Evolutionary conservation across 2,113 vertebrate species (phyloP), one percentile per base, ranked within the genome.

Genomic region (Mustela lutreola): DNA sequence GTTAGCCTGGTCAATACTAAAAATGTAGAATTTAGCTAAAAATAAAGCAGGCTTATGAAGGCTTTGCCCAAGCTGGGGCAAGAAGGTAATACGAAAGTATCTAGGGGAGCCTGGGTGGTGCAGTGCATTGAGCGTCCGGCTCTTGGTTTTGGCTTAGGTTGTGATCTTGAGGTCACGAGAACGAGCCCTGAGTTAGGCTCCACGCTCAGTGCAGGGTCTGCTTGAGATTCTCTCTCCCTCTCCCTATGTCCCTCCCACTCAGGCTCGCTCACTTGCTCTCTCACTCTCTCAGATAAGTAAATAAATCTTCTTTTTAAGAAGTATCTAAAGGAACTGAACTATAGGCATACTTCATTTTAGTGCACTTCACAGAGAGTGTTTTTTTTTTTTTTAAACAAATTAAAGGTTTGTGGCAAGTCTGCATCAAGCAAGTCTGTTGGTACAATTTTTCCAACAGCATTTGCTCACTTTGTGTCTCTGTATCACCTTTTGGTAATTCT

Each of bases 1-100:
- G 26, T 78, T 50, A 60, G 22, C 39, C 26, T 58, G 31, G 92
- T 70, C 45, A 88, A 75, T 56, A 88, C 28, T 73, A 19, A 56
- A 79, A 95, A 95, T 58, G 48, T 1, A 73, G n/a, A 92, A 94
- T 53, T n/a, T 71, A 63, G 36, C 28, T 91, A 89, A 92, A 96
- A 96, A 33, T 36, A 82, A 96, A 85, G 56, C 10, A 58, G 56
- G 11, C 70, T 85, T 86, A 56, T 78, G 42, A 39, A 75, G 36
- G 15, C 1, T 91, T 85, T 60, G 53, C 78, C 71, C 56, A 90
- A 89, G 31, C 50, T 53, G 81, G 19, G 45, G 19, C 22, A 92
- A 16, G 22, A 80, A 96, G 16, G 22, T 53, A 83, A 82, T 56
- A 94, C 87, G 39, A 78, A 67, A 73, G 6, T 9, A 42, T 81